Conservation (phyloP, 1,140 invertebrate species). For the Drosophila pseudoananassae region DNA sequence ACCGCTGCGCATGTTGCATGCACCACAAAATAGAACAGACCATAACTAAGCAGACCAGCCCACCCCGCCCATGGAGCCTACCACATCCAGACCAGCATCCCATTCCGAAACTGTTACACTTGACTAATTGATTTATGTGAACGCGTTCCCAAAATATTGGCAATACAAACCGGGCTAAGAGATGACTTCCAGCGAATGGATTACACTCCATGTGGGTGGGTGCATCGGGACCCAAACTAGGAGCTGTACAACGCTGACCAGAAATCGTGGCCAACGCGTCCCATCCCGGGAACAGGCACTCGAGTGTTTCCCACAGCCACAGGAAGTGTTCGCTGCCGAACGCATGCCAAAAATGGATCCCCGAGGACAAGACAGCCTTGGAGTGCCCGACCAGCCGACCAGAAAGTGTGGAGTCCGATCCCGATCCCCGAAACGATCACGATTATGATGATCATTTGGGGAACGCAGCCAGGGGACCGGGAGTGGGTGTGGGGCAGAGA, state of each 20-base stretch:
- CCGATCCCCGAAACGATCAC: conserved; percentile 59
- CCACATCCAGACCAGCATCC: conserved; percentile 4
- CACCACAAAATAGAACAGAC: conserved; percentile 4
- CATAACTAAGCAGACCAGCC: not conserved
- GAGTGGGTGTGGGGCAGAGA: conserved; percentile 14
- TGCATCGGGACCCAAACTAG: conserved; percentile 12
- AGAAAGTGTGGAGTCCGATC: not conserved
- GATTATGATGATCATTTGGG: conserved; percentile 76
- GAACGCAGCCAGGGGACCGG: conserved; percentile 11
- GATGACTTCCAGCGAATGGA: conserved; percentile 25
- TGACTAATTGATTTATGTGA: conserved; percentile 74
- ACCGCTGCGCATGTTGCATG: conserved; percentile 50
- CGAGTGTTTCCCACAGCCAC: conserved; percentile 75
- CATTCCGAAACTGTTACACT: conserved; percentile 56
- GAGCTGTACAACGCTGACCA: not conserved
- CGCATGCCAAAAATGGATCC: conserved; percentile 78
- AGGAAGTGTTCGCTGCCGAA: conserved; percentile 76
- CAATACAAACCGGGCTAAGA: conserved; percentile 36
- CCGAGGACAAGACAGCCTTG: conserved; percentile 68
- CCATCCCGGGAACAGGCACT: conserved; percentile 59
- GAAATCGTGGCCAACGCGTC: conserved; percentile 38
- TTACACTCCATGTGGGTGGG: conserved; percentile 41
- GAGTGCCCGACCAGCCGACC: conserved; percentile 29
- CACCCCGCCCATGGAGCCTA: conserved; percentile 22
- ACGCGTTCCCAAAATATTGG: conserved; percentile 46